Percentiles rank a stretch among this genome's conserved stretches.
phyloP scores from a whole-genome alignment of 2,888 invertebrate genomes.

The Nasonia oneida region DNA sequence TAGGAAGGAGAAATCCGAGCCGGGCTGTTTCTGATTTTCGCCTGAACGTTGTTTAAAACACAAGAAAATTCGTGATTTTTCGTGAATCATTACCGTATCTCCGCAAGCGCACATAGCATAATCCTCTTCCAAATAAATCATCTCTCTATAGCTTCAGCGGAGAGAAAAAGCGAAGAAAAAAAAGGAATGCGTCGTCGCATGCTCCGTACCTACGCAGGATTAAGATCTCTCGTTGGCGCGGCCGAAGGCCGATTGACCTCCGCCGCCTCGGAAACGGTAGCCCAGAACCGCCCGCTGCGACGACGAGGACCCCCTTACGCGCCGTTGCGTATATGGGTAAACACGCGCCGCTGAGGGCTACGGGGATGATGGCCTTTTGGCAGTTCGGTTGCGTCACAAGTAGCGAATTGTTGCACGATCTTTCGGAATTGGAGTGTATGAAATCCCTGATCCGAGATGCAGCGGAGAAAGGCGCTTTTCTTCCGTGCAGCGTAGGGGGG shows the following conservation, averaged over 20 bases:
- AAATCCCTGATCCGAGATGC: not conserved
- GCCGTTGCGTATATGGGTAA: not conserved
- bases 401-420: not conserved
- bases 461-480: slow-evolving; percentile 40
- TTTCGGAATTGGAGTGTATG: not conserved
- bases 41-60: too few species aligned
- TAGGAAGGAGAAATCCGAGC: too few species aligned
- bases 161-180: not conserved
- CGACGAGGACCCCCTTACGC: not conserved
- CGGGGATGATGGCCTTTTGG: slow-evolving; percentile 1
- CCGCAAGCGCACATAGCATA: not conserved
- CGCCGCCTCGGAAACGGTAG: slow-evolving; percentile 15
- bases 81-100: not conserved
- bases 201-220: slow-evolving; percentile 22
- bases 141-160: not conserved
- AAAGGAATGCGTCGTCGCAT: not conserved
- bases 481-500: not conserved
- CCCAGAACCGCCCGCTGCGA: slow-evolving; percentile 22
- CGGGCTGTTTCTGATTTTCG: too few species aligned
- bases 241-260: slow-evolving; percentile 20
- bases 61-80: not conserved
- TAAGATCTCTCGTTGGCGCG: slow-evolving; percentile 24
- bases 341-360: not conserved
- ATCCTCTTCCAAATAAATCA: not conserved
- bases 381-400: slow-evolving; percentile 28